A percentile compares a stretch with the other conserved stretches of the same genome.
phyloP scores from a whole-genome alignment of 2,888 invertebrate species.

The Scrobipalpa costella region DNA sequence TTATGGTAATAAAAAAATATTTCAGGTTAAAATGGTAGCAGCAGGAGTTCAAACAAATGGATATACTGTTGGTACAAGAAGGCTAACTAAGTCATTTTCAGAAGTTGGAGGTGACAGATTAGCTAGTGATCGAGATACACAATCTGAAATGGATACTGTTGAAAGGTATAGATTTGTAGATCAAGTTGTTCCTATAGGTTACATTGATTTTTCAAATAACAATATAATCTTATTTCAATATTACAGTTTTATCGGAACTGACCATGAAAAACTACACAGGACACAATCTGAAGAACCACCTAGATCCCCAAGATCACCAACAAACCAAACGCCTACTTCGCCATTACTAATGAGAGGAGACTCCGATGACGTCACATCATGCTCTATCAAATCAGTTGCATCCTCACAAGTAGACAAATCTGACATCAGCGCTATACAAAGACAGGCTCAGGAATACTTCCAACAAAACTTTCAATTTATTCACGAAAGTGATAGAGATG shows the following conservation, averaged over 20 bases:
- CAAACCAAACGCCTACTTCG: conserved; percentile 71
- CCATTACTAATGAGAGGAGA: conserved; percentile 70
- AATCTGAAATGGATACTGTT: conserved; percentile 57
- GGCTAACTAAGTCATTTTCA: conserved; percentile 91
- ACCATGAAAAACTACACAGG: conserved; percentile 89
- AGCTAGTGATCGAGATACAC: conserved; percentile 58
- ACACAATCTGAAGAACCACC: conserved; percentile 93
- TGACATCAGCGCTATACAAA: conserved; percentile 66
- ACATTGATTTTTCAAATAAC: background rate
- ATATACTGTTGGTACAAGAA: conserved; percentile 80
- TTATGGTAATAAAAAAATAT: too few species aligned
- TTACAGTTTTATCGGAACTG: conserved; percentile 67
- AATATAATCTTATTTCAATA: background rate
- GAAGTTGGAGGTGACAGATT: conserved; percentile 82
- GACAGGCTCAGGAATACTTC: conserved; percentile 76
- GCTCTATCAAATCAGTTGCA: conserved; percentile 68
- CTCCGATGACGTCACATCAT: conserved; percentile 71
- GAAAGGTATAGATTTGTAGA: conserved; percentile 56
- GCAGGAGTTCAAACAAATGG: conserved; percentile 96
- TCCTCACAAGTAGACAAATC: conserved; percentile 72
- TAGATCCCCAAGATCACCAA: conserved; percentile 85
- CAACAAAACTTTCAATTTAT: conserved; percentile 79
- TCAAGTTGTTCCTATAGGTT: too few species aligned
- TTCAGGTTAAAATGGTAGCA: conserved; percentile 91
- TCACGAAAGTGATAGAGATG: conserved; percentile 77